phyloP scores from a whole-genome alignment of 2,113 vertebrate genomes.

The Cephalopholis sonnerati region DNA sequence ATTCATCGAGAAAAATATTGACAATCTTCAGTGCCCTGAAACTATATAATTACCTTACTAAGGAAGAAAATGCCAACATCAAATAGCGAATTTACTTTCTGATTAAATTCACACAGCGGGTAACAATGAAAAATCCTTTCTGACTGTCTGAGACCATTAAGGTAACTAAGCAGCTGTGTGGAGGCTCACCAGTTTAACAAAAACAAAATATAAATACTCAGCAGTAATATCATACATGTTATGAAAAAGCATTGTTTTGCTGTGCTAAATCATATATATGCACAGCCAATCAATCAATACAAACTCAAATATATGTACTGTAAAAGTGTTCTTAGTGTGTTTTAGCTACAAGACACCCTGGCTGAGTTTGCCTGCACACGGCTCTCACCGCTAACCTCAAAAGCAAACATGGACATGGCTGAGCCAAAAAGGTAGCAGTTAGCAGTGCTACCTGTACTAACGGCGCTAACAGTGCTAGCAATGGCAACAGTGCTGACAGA shows the following conservation, averaged over 20 bases:
- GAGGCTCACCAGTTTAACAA: neutral
- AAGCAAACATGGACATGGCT: too few relatives aligned
- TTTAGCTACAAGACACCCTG: neutral
- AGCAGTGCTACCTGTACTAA: too few relatives aligned
- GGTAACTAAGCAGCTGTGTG: neutral
- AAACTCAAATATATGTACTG: neutral
- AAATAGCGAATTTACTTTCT: constrained; percentile 14
- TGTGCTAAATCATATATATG: neutral
- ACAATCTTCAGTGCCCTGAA: neutral
- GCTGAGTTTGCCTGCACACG: too few relatives aligned
- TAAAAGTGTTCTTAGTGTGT: neutral
- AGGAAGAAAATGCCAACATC: constrained; percentile 1
- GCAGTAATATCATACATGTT: neutral
- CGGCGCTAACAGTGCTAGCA: too few relatives aligned
- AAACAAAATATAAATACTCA: neutral
- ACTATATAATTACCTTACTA: neutral
- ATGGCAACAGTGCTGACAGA: too few relatives aligned
- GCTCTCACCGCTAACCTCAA: too few relatives aligned
- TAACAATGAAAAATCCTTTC: neutral
- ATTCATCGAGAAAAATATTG: neutral
- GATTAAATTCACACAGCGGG: constrained; percentile 24
- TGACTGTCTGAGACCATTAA: constrained; percentile 1
- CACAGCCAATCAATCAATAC: too few relatives aligned
- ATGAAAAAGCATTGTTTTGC: neutral
- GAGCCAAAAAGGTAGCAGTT: too few relatives aligned